Evolutionary conservation across 1,140 invertebrate species (phyloP).

Genomic region (Drosophila insularis): DNA sequence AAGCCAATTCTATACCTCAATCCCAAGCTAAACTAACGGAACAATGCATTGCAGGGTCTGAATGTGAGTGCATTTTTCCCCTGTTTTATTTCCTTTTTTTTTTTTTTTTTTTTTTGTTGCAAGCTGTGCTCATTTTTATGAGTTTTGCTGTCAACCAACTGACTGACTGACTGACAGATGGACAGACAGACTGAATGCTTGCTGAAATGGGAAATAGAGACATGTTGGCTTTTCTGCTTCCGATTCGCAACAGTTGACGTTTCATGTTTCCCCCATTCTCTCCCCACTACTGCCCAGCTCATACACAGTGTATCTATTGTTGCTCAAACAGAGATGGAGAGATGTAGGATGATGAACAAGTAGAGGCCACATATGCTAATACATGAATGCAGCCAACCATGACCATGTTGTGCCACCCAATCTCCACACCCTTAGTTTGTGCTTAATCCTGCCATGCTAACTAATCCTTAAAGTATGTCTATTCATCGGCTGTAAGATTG

Average conservation of each 20-base stretch:
- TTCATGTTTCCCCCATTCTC: constrained; percentile 36
- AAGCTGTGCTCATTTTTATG: constrained; percentile 64
- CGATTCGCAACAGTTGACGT: constrained; percentile 68
- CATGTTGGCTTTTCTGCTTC: constrained; percentile 78
- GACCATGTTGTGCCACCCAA: constrained; percentile 33
- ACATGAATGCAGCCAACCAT: constrained; percentile 61
- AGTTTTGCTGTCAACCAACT: constrained; percentile 39
- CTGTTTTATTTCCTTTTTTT: neutral
- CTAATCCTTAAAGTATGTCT: constrained; percentile 54
- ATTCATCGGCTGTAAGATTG: no score
- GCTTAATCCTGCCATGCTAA: constrained; percentile 22
- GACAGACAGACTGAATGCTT: constrained; percentile 36
- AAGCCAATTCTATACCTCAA: constrained; percentile 17
- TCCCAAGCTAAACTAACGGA: constrained; percentile 25
- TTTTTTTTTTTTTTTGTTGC: constrained; percentile 58
- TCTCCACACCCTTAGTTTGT: neutral
- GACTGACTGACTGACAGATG: constrained; percentile 12
- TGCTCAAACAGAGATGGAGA: constrained; percentile 49
- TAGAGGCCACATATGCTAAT: constrained; percentile 74
- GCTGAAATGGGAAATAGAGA: constrained; percentile 76
- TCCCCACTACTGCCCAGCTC: neutral
- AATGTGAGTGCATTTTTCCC: constrained; percentile 51
- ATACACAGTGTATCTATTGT: constrained; percentile 44
- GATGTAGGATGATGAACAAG: constrained; percentile 30
- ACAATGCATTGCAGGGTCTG: constrained; percentile 31